Evolutionary conservation across 2,797 vertebrate genomes (phyloP), one percentile per base, ranked within the genome.

Genomic region (Takifugu rubripes): DNA sequence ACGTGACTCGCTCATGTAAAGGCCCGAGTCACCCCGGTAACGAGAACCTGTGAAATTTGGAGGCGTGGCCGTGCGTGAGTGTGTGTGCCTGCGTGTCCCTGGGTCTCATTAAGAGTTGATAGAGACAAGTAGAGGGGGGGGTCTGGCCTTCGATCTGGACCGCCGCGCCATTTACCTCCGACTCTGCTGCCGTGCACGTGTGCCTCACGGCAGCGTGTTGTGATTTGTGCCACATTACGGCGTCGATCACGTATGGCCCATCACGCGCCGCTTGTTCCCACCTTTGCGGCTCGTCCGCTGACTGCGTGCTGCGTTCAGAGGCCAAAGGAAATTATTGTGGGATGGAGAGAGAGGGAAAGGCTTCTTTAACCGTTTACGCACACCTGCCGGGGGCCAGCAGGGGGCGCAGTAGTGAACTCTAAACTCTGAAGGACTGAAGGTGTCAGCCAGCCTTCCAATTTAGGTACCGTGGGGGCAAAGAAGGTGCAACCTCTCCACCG

Each of bases 101-200:
- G 79, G 76, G 75, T 64, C 64, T 87, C 61, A 83, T 86, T 82
- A 86, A 61, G 11, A 17, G 5, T 15, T 70, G 68, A 88, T 85
- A 84, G 82, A 87, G 83, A 88, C 85, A 83, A 87, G 89, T 82
- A 51, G 79, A 69, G 49, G 60, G 57, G 64, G 66, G 64, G 66
- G 55, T 67, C 77, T 81, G 75, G 70, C 78, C 77, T 85, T 68
- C 72, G 65, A 66, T 79, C 72, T 62, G 57, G 78, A 59, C 75
- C 78, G 72, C 68, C 59, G 65, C 68, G 65, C 70, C 70, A 51
- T 77, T 82, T 79, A 81, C 70, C 61, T 61, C 74, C 52, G 53
- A 72, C 55, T 72, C 59, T 59, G 71, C 66, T 75, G 42, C 59
- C 43, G 73, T 55, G 52, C 62, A 43, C 61, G 49, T 40, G 61